Percentiles rank a stretch among this genome's conserved stretches.
phyloP scores from a whole-genome alignment of 2,888 invertebrate genomes.

The Smittia aterrima region DNA sequence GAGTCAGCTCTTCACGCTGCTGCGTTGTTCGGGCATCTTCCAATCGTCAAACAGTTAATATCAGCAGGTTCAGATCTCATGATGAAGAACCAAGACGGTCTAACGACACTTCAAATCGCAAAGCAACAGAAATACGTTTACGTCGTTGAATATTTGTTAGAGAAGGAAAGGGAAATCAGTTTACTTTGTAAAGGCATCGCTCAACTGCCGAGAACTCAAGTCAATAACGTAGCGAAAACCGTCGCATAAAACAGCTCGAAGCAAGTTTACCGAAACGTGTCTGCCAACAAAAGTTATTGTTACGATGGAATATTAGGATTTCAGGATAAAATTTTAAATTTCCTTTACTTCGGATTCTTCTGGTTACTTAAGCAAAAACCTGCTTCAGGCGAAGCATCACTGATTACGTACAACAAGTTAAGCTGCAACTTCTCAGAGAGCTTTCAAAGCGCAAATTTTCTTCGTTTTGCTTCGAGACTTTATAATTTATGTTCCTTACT shows the following conservation, averaged over 20 bases:
- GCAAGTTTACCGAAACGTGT: too few relatives aligned
- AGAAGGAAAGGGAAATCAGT: conserved; percentile 43
- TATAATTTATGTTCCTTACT: too few relatives aligned
- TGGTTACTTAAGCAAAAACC: not conserved
- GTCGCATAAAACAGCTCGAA: not conserved
- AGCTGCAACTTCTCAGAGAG: too few relatives aligned
- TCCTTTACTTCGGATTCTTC: not conserved
- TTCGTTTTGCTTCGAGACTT: too few relatives aligned
- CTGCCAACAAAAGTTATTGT: too few relatives aligned
- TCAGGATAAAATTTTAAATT: too few relatives aligned
- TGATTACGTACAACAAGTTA: too few relatives aligned
- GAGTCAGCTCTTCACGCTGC: conserved; percentile 90
- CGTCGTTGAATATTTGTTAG: conserved; percentile 53
- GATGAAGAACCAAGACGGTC: conserved; percentile 70
- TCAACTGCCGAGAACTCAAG: conserved; percentile 6
- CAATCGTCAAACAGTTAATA: conserved; percentile 73
- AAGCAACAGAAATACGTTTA: conserved; percentile 52
- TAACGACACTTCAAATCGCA: conserved; percentile 67
- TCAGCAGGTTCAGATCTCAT: conserved; percentile 67
- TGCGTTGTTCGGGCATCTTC: conserved; percentile 80
- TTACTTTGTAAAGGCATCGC: conserved; percentile 30
- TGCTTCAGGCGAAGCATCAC: not conserved
- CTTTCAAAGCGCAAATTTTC: too few relatives aligned
- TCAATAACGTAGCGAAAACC: conserved; percentile 9
- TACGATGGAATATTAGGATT: too few relatives aligned